Percentiles rank a stretch among this genome's conserved stretches.
phyloP scores from a whole-genome alignment of 2,888 invertebrate genomes.

The Machimus rusticus region DNA sequence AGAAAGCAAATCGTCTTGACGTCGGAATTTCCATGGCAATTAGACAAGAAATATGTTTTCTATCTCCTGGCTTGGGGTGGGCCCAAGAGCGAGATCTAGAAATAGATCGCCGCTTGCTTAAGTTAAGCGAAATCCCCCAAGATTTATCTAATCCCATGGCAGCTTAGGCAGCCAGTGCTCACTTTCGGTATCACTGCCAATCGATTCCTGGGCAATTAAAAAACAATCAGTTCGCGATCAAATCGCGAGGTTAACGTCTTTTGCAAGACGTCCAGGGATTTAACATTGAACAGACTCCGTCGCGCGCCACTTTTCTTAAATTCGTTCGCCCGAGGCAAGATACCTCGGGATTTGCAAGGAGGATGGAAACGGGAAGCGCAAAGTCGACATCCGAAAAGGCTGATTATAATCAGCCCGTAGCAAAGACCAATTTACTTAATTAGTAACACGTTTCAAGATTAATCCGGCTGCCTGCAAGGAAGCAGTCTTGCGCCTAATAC shows the following conservation, averaged over 20 bases:
- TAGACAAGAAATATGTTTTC: conserved; percentile 25
- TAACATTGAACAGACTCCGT: background rate
- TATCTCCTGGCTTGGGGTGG: background rate
- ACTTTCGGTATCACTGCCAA: conserved; percentile 3
- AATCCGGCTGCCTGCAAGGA: conserved; percentile 19
- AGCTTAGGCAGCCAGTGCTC: background rate
- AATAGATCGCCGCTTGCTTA: background rate
- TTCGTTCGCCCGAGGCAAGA: background rate
- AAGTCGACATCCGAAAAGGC: conserved; percentile 39
- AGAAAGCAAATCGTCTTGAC: conserved; percentile 34
- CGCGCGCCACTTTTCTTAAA: background rate
- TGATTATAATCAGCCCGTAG: conserved; percentile 26
- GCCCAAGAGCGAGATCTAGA: background rate
- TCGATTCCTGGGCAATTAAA: conserved; percentile 33
- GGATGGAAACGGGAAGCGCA: background rate
- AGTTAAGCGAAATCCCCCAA: background rate
- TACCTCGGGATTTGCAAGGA: background rate
- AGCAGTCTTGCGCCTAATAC: conserved; percentile 1
- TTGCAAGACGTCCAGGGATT: background rate
- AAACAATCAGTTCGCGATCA: conserved; percentile 37
- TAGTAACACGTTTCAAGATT: conserved; percentile 43
- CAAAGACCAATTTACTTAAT: conserved; percentile 43
- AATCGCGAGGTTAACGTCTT: conserved; percentile 19
- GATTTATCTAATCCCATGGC: background rate
- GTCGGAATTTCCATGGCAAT: conserved; percentile 23